Conservation (phyloP, 2,797 vertebrate genomes). For the Chaetodon trifasciatus region DNA sequence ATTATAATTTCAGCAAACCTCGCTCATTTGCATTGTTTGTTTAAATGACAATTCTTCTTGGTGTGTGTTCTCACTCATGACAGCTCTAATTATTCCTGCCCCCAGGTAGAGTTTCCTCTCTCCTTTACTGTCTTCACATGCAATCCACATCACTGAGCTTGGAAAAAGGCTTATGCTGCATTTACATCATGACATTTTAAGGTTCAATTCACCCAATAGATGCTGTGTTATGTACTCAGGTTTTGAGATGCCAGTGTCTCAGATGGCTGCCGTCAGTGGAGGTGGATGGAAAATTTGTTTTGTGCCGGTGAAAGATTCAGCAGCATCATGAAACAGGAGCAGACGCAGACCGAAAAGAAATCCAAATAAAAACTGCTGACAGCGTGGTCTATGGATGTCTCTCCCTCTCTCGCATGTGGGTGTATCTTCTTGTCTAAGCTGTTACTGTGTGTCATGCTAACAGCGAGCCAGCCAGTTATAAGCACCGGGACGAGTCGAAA, state of each 20-base stretch:
- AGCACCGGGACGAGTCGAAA: constrained; percentile 46
- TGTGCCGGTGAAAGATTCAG: not conserved
- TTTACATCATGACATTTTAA: constrained; percentile 20
- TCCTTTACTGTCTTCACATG: not conserved
- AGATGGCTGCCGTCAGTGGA: constrained; percentile 10
- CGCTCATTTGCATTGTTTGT: constrained; percentile 19
- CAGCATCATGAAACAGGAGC: not conserved
- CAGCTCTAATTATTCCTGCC: constrained; percentile 22
- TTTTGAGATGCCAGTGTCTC: constrained; percentile 1
- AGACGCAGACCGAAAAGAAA: constrained; percentile 1
- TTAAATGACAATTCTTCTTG: not conserved
- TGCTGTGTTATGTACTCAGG: not conserved
- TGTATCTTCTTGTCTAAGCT: constrained; percentile 27
- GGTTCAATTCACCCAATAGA: constrained; percentile 10
- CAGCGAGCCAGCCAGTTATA: constrained; percentile 20
- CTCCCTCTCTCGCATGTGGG: constrained; percentile 18
- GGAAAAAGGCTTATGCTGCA: not conserved
- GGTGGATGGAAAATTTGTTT: not conserved
- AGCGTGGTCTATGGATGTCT: constrained; percentile 24
- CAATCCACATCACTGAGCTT: constrained; percentile 1
- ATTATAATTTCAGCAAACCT: not conserved
- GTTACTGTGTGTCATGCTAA: constrained; percentile 37
- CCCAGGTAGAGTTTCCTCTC: constrained; percentile 10
- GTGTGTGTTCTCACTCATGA: not conserved
- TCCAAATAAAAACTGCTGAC: constrained; percentile 20